A percentile compares a stretch with the other conserved stretches of the same genome.
Conservation (phyloP, 1,140 invertebrate genomes). For the Drosophila bipectinata region DNA sequence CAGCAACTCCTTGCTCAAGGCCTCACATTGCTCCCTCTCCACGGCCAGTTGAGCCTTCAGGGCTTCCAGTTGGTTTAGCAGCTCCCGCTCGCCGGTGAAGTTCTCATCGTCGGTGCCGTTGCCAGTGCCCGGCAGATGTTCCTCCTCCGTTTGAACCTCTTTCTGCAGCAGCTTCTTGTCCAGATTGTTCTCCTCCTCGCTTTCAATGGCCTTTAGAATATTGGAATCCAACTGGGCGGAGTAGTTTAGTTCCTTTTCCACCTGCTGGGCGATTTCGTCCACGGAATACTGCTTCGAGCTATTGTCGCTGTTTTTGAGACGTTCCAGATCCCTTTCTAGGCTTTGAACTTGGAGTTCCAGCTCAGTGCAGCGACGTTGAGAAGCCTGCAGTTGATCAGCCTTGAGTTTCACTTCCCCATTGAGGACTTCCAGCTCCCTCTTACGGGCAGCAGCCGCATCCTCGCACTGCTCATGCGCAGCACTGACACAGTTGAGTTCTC, state of each 20-base stretch:
- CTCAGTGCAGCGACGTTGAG: conserved; percentile 41
- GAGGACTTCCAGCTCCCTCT: conserved; percentile 57
- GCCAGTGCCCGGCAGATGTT: conserved; percentile 33
- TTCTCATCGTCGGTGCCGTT: conserved; percentile 78
- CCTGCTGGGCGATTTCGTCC: conserved; percentile 86
- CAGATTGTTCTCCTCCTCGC: conserved; percentile 84
- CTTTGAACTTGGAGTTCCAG: conserved; percentile 53
- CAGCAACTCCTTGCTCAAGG: conserved; percentile 85
- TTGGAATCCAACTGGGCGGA: conserved; percentile 86
- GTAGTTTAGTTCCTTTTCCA: conserved; percentile 86
- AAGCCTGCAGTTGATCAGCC: conserved; percentile 52
- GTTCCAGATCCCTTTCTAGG: conserved; percentile 69
- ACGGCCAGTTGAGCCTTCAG: conserved; percentile 84
- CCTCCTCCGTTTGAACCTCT: conserved; percentile 62
- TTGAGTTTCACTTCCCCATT: conserved; percentile 66
- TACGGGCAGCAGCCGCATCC: conserved; percentile 54
- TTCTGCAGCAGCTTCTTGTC: conserved; percentile 84
- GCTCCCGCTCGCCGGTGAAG: conserved; percentile 74
- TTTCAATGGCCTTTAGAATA: conserved; percentile 85
- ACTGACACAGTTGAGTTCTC: conserved; percentile 57
- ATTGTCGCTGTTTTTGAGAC: conserved; percentile 63
- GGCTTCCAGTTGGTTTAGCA: conserved; percentile 75
- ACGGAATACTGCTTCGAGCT: conserved; percentile 84
- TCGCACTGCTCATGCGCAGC: conserved; percentile 66
- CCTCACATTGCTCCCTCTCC: conserved; percentile 84